These are phyloP conservation scores for Macrotus californicus DNA, from an alignment of 2,113 vertebrate species.

Conservation along the genomic window DNA sequence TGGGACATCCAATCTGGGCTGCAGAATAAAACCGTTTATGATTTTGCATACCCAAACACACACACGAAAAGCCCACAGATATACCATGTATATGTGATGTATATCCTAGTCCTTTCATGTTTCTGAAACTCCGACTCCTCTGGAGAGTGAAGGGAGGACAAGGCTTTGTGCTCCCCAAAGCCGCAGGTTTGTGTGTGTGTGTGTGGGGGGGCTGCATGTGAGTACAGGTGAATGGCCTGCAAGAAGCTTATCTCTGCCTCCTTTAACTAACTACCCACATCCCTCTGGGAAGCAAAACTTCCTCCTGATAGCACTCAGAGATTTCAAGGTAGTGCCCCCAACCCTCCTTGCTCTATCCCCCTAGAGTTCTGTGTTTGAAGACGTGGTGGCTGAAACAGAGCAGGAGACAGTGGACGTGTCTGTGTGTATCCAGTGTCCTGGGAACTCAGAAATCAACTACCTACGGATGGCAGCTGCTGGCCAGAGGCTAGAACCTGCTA, in stretches of 20 bases:
- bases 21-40: too few species aligned
- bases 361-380: background rate
- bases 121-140: background rate
- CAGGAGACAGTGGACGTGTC: background rate
- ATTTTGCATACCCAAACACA: background rate
- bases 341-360: background rate
- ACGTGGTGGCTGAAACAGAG: background rate
- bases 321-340: background rate
- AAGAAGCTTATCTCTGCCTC: background rate
- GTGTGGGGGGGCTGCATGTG: fast-evolving
- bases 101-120: background rate
- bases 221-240: background rate
- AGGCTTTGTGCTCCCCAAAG: background rate
- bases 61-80: background rate
- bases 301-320: background rate
- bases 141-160: background rate
- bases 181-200: background rate
- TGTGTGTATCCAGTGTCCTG: background rate
- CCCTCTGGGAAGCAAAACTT: background rate
- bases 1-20: too few species aligned
- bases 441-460: background rate
- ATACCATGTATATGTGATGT: background rate
- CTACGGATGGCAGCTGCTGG: background rate
- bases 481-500: background rate
- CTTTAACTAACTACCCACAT: background rate